phyloP scores from a whole-genome alignment of 2,888 invertebrate species.

The Gari tellinella region DNA sequence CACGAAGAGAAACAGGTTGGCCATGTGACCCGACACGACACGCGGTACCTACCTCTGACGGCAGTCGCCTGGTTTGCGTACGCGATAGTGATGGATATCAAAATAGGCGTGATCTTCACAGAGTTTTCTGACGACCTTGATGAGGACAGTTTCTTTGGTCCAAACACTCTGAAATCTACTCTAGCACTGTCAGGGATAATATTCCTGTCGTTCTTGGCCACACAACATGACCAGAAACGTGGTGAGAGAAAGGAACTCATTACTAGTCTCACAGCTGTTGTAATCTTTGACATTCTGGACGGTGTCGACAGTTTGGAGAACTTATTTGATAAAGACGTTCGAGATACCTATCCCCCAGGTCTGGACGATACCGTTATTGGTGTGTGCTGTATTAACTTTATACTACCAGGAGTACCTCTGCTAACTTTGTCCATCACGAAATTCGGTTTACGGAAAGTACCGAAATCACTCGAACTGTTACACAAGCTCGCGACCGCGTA shows the following conservation, averaged over 20 bases:
- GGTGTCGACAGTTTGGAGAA: slow-evolving; percentile 86
- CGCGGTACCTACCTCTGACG: slow-evolving; percentile 75
- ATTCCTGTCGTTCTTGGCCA: slow-evolving; percentile 86
- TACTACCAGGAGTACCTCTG: slow-evolving; percentile 86
- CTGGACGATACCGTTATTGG: slow-evolving; percentile 85
- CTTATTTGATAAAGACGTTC: slow-evolving; percentile 82
- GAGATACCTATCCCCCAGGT: slow-evolving; percentile 67
- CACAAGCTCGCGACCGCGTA: slow-evolving; percentile 86
- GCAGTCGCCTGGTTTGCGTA: slow-evolving; percentile 87
- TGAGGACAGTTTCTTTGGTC: slow-evolving; percentile 85
- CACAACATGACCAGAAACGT: slow-evolving; percentile 86
- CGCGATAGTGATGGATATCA: slow-evolving; percentile 85
- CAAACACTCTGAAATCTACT: slow-evolving; percentile 78
- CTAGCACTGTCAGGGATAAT: slow-evolving; percentile 85
- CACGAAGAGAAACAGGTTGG: slow-evolving; percentile 23
- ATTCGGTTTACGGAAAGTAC: slow-evolving; percentile 81
- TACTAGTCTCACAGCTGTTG: slow-evolving; percentile 85
- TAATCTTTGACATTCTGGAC: slow-evolving; percentile 87
- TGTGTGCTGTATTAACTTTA: slow-evolving; percentile 86
- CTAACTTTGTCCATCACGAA: slow-evolving; percentile 86
- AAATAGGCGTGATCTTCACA: slow-evolving; percentile 86
- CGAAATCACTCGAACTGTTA: slow-evolving; percentile 70
- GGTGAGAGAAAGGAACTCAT: slow-evolving; percentile 85
- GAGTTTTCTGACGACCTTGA: slow-evolving; percentile 77
- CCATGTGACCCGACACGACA: neutral